phyloP scores from a whole-genome alignment of 2,797 vertebrate genomes.

The Okamejei kenojei region DNA sequence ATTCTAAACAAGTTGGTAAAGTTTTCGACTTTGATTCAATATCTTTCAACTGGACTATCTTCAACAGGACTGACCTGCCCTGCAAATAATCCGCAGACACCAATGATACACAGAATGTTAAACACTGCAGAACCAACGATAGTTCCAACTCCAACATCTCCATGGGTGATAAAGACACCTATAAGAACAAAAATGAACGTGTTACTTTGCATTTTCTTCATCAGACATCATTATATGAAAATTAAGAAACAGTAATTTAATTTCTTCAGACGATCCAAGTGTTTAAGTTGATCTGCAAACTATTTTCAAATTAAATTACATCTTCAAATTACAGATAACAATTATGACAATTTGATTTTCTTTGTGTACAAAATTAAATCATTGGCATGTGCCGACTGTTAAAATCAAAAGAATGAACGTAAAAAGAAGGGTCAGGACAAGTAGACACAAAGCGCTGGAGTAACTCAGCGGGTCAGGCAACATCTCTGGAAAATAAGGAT shows the following conservation, averaged over 20 bases:
- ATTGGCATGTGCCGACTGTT: not conserved
- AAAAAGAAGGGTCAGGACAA: not conserved
- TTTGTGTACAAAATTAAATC: not conserved
- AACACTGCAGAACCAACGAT: conserved; percentile 96
- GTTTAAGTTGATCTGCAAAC: not conserved
- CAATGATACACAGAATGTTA: conserved; percentile 95
- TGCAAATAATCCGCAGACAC: conserved; percentile 90
- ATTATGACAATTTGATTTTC: not conserved
- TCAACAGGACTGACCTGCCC: conserved; percentile 72
- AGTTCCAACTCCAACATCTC: conserved; percentile 92
- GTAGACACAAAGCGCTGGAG: no score
- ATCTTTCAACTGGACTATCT: not conserved
- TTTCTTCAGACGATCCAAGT: not conserved
- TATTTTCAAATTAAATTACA: not conserved
- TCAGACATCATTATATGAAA: not conserved
- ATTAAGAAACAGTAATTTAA: not conserved
- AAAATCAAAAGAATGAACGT: not conserved
- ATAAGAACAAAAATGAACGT: conserved; percentile 39
- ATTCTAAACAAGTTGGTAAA: not conserved
- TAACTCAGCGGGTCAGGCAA: no score
- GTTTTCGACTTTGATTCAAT: not conserved
- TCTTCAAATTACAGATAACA: not conserved
- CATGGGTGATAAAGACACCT: conserved; percentile 97
- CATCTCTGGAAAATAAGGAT: no score
- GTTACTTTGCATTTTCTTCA: not conserved